These are phyloP conservation scores for Shargacucullia verbasci DNA, from an alignment of 2,888 invertebrate species.

Conservation along the genomic window DNA sequence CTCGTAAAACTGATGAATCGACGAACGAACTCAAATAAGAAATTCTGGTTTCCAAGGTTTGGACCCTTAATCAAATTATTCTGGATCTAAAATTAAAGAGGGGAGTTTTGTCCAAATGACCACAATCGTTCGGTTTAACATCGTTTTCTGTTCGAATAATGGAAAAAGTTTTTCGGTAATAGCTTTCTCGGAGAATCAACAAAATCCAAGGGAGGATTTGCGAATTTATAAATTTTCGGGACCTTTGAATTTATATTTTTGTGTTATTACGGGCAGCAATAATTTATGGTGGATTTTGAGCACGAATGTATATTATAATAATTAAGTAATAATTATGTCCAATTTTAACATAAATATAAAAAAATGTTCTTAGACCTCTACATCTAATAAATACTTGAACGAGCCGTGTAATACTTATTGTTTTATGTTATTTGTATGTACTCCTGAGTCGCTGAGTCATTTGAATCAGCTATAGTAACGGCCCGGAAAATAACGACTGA, in stretches of 20 bases:
- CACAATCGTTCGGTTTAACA: conserved; percentile 65
- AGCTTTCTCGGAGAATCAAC: conserved; percentile 64
- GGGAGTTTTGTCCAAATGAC: conserved; percentile 55
- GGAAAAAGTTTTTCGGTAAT: conserved; percentile 74
- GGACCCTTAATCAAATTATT: conserved; percentile 52
- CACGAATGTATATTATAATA: too few species aligned
- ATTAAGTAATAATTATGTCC: too few species aligned
- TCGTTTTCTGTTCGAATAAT: conserved; percentile 69
- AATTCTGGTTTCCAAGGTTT: conserved; percentile 40
- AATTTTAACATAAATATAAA: too few species aligned
- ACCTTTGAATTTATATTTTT: conserved; percentile 25
- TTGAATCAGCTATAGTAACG: too few species aligned
- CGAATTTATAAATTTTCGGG: conserved; percentile 38
- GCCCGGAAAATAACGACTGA: too few species aligned
- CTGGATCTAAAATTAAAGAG: conserved; percentile 51
- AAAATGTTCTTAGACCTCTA: too few species aligned
- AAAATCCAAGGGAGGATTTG: conserved; percentile 56
- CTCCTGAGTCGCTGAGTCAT: too few species aligned
- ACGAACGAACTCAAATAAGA: conserved; percentile 38
- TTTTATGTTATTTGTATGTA: too few species aligned
- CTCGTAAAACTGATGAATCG: conserved; percentile 40
- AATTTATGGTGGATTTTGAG: conserved; percentile 12
- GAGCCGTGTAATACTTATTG: too few species aligned
- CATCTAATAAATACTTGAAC: too few species aligned
- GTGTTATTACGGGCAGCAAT: conserved; percentile 10